A percentile compares a stretch with the other conserved stretches of the same genome.
phyloP scores from a whole-genome alignment of 2,888 invertebrate species.

The Scaptomyza caliginosa region DNA sequence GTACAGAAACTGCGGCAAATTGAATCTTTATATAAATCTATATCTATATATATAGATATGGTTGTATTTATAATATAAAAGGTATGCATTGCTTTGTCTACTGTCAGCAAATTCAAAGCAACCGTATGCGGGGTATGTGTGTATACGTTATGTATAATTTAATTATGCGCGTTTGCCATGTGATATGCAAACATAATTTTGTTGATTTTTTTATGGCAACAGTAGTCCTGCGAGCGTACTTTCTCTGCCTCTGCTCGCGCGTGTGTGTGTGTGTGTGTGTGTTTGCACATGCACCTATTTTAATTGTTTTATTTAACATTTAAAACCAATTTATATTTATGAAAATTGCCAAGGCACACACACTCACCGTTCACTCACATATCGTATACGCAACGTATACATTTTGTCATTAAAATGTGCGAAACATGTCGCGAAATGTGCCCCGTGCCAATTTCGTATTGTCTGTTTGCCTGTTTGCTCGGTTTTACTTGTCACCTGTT shows the following conservation, averaged over 20 bases:
- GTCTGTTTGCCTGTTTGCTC: conserved; percentile 35
- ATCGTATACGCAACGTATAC: conserved; percentile 66
- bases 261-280: neutral
- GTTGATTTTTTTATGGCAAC: conserved; percentile 46
- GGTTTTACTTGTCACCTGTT: conserved; percentile 37
- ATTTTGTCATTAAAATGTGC: conserved; percentile 68
- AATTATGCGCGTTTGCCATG: conserved; percentile 47
- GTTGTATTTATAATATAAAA: neutral
- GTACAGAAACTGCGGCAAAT: too few species aligned
- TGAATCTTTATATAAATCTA: too few species aligned
- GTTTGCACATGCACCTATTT: conserved; percentile 38
- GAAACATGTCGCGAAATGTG: conserved; percentile 57
- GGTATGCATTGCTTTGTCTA: conserved; percentile 3
- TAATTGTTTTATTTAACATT: conserved; percentile 80
- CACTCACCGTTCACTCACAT: conserved; percentile 4
- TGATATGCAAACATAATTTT: conserved; percentile 54
- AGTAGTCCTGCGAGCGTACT: neutral
- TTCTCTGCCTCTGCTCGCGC: neutral
- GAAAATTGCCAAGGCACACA: conserved; percentile 55
- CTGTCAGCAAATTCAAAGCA: neutral
- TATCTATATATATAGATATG: neutral
- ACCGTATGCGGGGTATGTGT: neutral
- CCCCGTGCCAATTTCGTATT: conserved; percentile 49
- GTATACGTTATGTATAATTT: conserved; percentile 40
- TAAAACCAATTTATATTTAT: conserved; percentile 80